Conservation (phyloP, 2,888 invertebrate genomes). For the Rhagonycha fulva region DNA sequence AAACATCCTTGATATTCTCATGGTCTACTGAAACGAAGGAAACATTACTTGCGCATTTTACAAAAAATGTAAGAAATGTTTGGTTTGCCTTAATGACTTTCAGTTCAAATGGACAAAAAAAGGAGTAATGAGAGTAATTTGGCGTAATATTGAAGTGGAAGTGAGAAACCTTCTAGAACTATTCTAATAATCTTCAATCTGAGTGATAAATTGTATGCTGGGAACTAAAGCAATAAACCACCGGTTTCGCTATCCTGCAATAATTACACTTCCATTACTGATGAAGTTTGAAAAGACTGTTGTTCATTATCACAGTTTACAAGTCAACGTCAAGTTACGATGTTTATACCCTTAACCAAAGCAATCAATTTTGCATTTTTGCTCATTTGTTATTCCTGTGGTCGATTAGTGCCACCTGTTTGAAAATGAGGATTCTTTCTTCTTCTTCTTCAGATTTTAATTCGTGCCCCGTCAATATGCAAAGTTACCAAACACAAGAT, state of each 20-base stretch:
- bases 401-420: constrained; percentile 9
- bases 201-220: background rate
- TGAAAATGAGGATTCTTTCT: constrained; percentile 1
- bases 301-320: background rate
- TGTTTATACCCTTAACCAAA: background rate
- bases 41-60: background rate
- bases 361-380: background rate
- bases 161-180: background rate
- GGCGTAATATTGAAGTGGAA: background rate
- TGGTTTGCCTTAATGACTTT: background rate
- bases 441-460: background rate
- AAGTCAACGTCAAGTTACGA: background rate
- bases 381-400: background rate
- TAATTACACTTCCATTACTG: background rate
- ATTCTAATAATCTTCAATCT: background rate
- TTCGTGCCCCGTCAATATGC: background rate
- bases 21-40: background rate
- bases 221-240: background rate
- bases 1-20: background rate
- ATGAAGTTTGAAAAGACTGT: background rate
- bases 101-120: background rate
- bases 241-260: background rate
- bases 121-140: background rate
- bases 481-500: background rate
- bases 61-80: background rate